A percentile compares a stretch with the other conserved stretches of the same genome.
Conservation (phyloP, 1,140 invertebrate species). For the Euschistus heros region DNA sequence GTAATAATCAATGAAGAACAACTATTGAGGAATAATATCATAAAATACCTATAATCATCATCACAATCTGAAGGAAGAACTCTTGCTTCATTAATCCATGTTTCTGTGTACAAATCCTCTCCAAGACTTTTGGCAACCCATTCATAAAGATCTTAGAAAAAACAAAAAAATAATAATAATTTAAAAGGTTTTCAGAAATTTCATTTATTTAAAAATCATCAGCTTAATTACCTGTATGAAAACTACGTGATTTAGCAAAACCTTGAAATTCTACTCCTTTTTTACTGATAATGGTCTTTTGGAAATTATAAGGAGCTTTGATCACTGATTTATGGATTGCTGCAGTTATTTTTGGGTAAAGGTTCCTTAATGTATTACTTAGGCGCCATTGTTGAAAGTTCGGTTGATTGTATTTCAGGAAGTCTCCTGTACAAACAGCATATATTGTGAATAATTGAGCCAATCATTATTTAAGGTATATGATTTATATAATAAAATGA, state of each 20-base stretch:
- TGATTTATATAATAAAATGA: too few relatives aligned
- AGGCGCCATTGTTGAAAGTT: slow-evolving; percentile 50
- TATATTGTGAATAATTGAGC: too few relatives aligned
- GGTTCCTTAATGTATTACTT: slow-evolving; percentile 38
- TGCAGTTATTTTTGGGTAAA: slow-evolving; percentile 51
- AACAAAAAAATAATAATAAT: not conserved
- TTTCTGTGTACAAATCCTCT: slow-evolving; percentile 64
- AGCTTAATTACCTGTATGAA: slow-evolving; percentile 20
- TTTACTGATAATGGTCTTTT: slow-evolving; percentile 45
- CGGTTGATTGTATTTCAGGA: slow-evolving; percentile 63
- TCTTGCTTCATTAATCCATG: slow-evolving; percentile 75
- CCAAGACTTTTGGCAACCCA: slow-evolving; percentile 63
- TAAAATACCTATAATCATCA: slow-evolving; percentile 22
- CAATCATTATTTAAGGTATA: too few relatives aligned
- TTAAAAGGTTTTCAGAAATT: not conserved
- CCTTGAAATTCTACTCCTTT: slow-evolving; percentile 50
- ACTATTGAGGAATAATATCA: too few relatives aligned
- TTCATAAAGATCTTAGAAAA: slow-evolving; percentile 65
- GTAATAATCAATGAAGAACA: too few relatives aligned
- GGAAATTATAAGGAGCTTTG: slow-evolving; percentile 49
- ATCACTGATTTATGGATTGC: slow-evolving; percentile 48
- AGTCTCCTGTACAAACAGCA: too few relatives aligned
- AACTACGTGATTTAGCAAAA: slow-evolving; percentile 64
- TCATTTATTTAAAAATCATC: too few relatives aligned
- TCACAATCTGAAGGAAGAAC: slow-evolving; percentile 58